A percentile compares a stretch with the other conserved stretches of the same genome.
phyloP scores from a whole-genome alignment of 2,113 vertebrate species.

The Cheilinus undulatus region DNA sequence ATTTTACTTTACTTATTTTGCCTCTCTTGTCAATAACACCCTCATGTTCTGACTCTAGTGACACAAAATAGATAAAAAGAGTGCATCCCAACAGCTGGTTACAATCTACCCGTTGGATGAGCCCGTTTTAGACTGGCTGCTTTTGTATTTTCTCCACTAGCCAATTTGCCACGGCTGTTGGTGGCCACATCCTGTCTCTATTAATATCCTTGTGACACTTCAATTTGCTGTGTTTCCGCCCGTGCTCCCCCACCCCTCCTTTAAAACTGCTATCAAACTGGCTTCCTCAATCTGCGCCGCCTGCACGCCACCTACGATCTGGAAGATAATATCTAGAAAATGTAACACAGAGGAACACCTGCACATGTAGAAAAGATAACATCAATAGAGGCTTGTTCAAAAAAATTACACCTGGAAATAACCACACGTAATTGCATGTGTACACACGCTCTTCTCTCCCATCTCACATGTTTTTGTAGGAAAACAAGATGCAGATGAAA shows the following conservation, averaged over 20 bases:
- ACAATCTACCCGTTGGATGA: constrained; percentile 55
- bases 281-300: constrained; percentile 20
- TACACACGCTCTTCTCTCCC: not conserved
- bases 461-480: not conserved
- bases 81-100: constrained; percentile 53
- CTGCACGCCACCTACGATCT: constrained; percentile 2
- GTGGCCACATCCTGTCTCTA: constrained; percentile 52
- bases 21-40: constrained; percentile 29
- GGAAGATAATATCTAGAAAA: constrained; percentile 21
- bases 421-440: not conserved
- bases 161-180: constrained; percentile 55
- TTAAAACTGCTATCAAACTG: constrained; percentile 19
- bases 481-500: constrained; percentile 3
- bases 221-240: constrained; percentile 40
- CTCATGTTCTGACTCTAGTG: constrained; percentile 8
- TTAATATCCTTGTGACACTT: constrained; percentile 71
- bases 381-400: not conserved
- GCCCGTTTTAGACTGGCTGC: constrained; percentile 45
- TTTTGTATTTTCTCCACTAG: constrained; percentile 50
- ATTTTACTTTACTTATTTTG: constrained; percentile 36
- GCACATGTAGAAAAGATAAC: not conserved
- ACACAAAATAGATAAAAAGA: constrained; percentile 18
- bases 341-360: constrained; percentile 16
- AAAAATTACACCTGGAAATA: not conserved
- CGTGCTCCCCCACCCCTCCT: not conserved